Evolutionary conservation across 2,888 invertebrate genomes (phyloP), one percentile per base, ranked within the genome.

Genomic region (Chaetogeoica ovagalla): DNA sequence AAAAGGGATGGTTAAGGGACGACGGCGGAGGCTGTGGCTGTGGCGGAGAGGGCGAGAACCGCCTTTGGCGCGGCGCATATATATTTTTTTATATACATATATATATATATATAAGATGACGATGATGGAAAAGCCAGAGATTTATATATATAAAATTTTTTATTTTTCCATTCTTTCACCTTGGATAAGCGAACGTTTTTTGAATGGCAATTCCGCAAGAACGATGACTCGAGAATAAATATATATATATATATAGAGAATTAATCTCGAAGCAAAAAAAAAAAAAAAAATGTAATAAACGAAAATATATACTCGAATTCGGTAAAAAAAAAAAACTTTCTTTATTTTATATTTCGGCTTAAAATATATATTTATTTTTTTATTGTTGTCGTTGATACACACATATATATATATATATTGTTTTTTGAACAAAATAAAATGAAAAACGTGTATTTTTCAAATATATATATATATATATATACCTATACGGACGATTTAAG

Each of bases 81-180:
- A 74, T 39, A 66, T 39, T 23, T 37, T 52, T 52, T 48, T 11
- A 48, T 48, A 43, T 43, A 43, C 6, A 30, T 30, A 30, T 30
- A 30, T 30, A 30, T 30, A 30, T 30, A 30, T 13, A 48, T 79
- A 79, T 63, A 79, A 79, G 71, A 79, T 71, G 79, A 79, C 62
- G 79, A 79, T 71, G 79, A 79, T 79, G 79, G 79, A 79, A 79
- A 79, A 79, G 71, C 79, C 43, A 63, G 63, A 63, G 70, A 71
- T 79, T 71, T 70, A 52, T 69, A 76, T 60, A 63, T 69, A 76
- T 69, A 63, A 52, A 63, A 11, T 30, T 62, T 62, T 76, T 30
- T 60, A 62, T 71, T 66, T 75, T 66, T 66, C 9, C 75, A 77
- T 79, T 79, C 62, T 79, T 79, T 79, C 79, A 79, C 79, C 70